Conservation (phyloP, 1,140 invertebrate genomes). For the Psilanteris sp. region DNA sequence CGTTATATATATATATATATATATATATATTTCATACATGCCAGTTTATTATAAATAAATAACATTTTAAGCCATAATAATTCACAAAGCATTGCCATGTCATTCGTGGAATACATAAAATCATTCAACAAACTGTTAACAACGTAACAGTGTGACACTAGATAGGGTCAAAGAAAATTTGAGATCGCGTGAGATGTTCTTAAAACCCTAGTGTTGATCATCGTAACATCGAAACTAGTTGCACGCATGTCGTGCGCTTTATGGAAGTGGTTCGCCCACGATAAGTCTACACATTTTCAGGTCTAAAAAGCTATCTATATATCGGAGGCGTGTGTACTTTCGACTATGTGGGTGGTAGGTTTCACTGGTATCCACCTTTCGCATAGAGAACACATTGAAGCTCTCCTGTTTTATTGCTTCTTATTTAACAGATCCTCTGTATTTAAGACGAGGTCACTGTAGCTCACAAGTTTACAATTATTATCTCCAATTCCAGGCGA, state of each 20-base stretch:
- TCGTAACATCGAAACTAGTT: constrained; percentile 25
- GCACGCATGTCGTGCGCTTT: constrained; percentile 59
- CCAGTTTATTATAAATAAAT: no score
- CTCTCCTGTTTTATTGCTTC: constrained; percentile 48
- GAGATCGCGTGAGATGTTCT: constrained; percentile 12
- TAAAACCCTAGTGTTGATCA: constrained; percentile 7
- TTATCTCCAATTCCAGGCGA: not conserved
- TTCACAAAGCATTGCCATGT: no score
- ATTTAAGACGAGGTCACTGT: constrained; percentile 28
- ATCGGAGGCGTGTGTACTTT: constrained; percentile 65
- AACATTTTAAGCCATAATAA: no score
- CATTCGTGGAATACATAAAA: no score
- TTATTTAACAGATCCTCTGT: constrained; percentile 24
- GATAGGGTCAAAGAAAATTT: constrained; percentile 30
- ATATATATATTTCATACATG: no score
- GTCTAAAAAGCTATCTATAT: constrained; percentile 70
- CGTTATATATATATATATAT: no score
- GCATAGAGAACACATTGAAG: constrained; percentile 3
- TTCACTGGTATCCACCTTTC: constrained; percentile 55
- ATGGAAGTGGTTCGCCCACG: constrained; percentile 77
- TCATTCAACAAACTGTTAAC: no score
- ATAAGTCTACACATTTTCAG: constrained; percentile 60
- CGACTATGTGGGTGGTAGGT: constrained; percentile 72
- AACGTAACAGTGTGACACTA: constrained; percentile 44
- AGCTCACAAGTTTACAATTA: no score